Evolutionary conservation across 2,113 vertebrate genomes (phyloP).

Genomic region (Todiramphus saurophagus): DNA sequence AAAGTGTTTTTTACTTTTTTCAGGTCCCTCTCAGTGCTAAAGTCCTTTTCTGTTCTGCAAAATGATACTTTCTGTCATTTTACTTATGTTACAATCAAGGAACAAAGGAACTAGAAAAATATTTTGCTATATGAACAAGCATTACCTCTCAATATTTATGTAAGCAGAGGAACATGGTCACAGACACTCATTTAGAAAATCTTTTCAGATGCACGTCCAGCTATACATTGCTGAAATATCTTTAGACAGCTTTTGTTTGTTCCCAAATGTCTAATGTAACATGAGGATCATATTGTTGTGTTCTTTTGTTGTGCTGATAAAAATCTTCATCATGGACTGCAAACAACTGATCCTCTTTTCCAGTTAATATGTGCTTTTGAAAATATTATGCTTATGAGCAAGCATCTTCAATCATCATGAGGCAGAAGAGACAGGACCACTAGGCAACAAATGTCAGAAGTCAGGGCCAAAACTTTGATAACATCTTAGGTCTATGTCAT

Average conservation of each 20-base stretch:
- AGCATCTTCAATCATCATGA: neutral
- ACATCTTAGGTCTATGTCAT: neutral
- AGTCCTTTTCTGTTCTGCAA: neutral
- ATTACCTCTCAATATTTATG: neutral
- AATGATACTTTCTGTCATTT: neutral
- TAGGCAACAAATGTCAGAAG: neutral
- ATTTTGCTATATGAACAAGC: neutral
- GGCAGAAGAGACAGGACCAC: neutral
- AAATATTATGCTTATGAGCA: neutral
- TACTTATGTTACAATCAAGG: neutral
- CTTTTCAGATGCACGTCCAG: neutral
- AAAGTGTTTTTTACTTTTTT: constrained; percentile 21
- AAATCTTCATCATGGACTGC: neutral
- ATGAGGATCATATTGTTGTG: neutral
- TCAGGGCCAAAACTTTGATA: neutral
- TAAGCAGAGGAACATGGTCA: neutral
- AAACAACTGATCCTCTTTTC: neutral
- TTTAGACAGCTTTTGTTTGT: neutral
- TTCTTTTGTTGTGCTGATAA: neutral
- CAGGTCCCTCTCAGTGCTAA: neutral
- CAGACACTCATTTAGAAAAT: neutral
- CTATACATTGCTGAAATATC: neutral
- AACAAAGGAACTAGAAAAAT: neutral
- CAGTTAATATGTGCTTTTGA: neutral
- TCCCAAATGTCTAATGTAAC: neutral